phyloP scores from a whole-genome alignment of 2,888 invertebrate species.

The Agrochola macilenta region DNA sequence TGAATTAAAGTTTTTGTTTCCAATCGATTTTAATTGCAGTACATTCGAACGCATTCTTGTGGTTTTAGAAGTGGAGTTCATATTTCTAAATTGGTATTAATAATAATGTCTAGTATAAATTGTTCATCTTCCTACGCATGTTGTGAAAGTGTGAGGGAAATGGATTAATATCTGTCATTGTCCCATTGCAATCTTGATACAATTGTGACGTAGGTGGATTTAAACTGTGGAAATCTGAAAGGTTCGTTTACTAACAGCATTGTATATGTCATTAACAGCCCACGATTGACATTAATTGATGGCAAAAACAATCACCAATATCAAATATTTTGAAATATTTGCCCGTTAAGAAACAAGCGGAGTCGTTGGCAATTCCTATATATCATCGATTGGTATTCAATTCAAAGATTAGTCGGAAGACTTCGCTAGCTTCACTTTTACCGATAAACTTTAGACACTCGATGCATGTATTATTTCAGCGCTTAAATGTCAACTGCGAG shows the following conservation, averaged over 20 bases:
- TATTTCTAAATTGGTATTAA: slow-evolving; percentile 36
- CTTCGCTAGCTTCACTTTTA: slow-evolving; percentile 47
- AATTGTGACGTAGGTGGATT: slow-evolving; percentile 47
- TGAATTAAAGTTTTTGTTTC: slow-evolving; percentile 41
- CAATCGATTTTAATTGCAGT: slow-evolving; percentile 39
- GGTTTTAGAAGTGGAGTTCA: not conserved
- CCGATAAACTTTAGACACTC: slow-evolving; percentile 65
- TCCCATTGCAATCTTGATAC: slow-evolving; percentile 54
- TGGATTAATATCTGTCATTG: slow-evolving; percentile 53
- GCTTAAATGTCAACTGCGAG: slow-evolving; percentile 61
- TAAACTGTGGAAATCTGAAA: slow-evolving; percentile 43
- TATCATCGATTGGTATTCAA: slow-evolving; percentile 54
- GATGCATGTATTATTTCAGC: slow-evolving; percentile 59
- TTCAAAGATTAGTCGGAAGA: slow-evolving; percentile 44
- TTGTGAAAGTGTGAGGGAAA: slow-evolving; percentile 53
- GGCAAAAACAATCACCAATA: slow-evolving; percentile 46
- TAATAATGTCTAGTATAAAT: slow-evolving; percentile 37
- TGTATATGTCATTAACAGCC: slow-evolving; percentile 45
- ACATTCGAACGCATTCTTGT: slow-evolving; percentile 21
- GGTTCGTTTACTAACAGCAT: slow-evolving; percentile 35
- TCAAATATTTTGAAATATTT: slow-evolving; percentile 39
- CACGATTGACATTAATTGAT: slow-evolving; percentile 50
- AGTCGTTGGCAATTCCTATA: slow-evolving; percentile 19
- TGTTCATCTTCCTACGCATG: slow-evolving; percentile 53
- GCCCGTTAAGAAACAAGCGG: not conserved